phyloP scores from a whole-genome alignment of 2,113 vertebrate genomes.

The Psittacara wagleri region DNA sequence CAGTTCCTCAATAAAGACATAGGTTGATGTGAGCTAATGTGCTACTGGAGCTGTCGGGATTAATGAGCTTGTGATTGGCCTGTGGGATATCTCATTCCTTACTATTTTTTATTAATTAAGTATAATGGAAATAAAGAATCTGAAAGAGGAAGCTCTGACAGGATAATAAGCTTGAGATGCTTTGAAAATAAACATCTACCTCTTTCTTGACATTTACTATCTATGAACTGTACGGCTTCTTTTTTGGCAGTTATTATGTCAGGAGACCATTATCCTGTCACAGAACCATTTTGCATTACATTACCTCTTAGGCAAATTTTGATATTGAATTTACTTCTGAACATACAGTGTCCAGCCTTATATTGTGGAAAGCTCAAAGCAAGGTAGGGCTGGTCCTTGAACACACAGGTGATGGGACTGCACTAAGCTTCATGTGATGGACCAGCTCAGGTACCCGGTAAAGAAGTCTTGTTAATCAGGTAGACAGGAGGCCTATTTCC shows the following conservation, averaged over 20 bases:
- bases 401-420: background rate
- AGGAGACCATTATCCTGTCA: conserved; percentile 58
- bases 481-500: background rate
- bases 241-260: conserved; percentile 55
- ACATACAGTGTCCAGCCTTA: background rate
- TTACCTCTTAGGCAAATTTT: conserved; percentile 59
- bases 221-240: conserved; percentile 34
- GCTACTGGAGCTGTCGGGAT: background rate
- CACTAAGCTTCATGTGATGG: background rate
- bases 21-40: rapidly evolving
- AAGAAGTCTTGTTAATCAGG: background rate
- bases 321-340: conserved; percentile 9
- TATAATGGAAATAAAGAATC: conserved; percentile 43
- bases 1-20: background rate
- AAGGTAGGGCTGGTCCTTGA: background rate
- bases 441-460: background rate
- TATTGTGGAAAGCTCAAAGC: background rate
- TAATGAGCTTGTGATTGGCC: background rate
- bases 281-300: background rate
- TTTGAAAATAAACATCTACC: conserved; percentile 51
- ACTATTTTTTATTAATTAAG: conserved; percentile 24
- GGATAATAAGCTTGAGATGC: conserved; percentile 36
- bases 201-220: conserved; percentile 31
- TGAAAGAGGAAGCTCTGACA: conserved; percentile 15
- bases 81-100: background rate